phyloP scores from a whole-genome alignment of 1,140 invertebrate species.

The Brachionus paranguensis region DNA sequence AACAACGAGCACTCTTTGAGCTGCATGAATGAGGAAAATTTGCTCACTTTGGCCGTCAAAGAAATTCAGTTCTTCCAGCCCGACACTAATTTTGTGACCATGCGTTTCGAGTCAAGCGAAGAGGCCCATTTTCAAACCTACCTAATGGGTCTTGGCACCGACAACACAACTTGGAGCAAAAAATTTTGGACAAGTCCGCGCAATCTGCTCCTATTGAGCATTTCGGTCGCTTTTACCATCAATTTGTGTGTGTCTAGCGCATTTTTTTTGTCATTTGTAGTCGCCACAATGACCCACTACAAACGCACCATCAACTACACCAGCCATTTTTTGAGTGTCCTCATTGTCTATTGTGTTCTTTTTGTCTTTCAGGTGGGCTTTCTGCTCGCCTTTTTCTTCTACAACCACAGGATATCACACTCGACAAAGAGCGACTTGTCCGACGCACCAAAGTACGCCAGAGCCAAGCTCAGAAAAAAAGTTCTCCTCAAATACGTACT shows the following conservation, averaged over 20 bases:
- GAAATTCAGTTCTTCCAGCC: constrained; percentile 11
- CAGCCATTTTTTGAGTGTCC: neutral
- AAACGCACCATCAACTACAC: neutral
- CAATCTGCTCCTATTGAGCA: neutral
- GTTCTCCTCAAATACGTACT: neutral
- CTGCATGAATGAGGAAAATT: neutral
- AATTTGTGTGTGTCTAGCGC: neutral
- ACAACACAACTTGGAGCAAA: neutral
- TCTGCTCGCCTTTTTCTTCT: neutral
- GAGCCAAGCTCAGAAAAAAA: neutral
- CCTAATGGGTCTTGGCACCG: neutral
- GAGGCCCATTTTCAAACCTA: neutral
- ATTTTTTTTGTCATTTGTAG: neutral
- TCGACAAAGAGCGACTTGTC: neutral
- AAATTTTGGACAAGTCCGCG: neutral
- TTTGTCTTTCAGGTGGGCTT: neutral
- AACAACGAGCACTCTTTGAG: neutral
- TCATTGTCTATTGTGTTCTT: neutral
- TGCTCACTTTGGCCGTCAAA: neutral
- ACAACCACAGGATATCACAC: neutral
- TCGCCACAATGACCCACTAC: neutral
- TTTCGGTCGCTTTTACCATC: neutral
- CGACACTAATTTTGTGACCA: neutral
- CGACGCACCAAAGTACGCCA: neutral
- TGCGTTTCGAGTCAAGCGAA: neutral